phyloP scores from a whole-genome alignment of 1,140 invertebrate genomes.

The Drosophila insularis region DNA sequence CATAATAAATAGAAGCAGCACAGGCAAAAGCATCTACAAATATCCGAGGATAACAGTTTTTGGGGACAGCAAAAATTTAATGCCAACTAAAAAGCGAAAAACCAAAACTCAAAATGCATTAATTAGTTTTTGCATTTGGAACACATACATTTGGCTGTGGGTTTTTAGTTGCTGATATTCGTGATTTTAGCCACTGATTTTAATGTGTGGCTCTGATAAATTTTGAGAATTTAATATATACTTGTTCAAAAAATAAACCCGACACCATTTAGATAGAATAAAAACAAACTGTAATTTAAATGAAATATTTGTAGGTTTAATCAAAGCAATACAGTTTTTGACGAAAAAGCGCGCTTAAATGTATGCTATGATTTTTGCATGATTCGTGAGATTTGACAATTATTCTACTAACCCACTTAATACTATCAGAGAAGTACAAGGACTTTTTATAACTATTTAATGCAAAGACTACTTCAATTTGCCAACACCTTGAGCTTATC shows the following conservation, averaged over 20 bases:
- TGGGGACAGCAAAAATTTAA: neutral
- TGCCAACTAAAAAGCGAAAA: constrained; percentile 3
- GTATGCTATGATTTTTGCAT: neutral
- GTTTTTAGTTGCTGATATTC: neutral
- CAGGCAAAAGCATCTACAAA: constrained; percentile 23
- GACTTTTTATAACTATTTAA: constrained; percentile 3
- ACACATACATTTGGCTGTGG: constrained; percentile 13
- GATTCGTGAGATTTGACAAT: neutral
- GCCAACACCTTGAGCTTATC: constrained; percentile 31
- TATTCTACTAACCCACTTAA: neutral
- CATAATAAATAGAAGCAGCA: neutral
- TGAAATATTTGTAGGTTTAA: neutral
- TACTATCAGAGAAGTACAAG: neutral
- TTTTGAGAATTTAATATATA: neutral
- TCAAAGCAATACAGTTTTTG: too few relatives aligned
- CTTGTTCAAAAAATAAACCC: neutral
- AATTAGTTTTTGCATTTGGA: constrained; percentile 48
- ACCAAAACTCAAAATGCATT: constrained; percentile 23
- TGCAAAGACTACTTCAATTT: neutral
- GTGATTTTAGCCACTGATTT: neutral
- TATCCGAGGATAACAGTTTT: neutral
- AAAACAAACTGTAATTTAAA: neutral
- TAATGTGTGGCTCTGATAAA: neutral
- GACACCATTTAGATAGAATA: neutral
- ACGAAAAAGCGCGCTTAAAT: neutral